phyloP scores from a whole-genome alignment of 2,113 vertebrate genomes.

The Dicrurus megarhynchus region DNA sequence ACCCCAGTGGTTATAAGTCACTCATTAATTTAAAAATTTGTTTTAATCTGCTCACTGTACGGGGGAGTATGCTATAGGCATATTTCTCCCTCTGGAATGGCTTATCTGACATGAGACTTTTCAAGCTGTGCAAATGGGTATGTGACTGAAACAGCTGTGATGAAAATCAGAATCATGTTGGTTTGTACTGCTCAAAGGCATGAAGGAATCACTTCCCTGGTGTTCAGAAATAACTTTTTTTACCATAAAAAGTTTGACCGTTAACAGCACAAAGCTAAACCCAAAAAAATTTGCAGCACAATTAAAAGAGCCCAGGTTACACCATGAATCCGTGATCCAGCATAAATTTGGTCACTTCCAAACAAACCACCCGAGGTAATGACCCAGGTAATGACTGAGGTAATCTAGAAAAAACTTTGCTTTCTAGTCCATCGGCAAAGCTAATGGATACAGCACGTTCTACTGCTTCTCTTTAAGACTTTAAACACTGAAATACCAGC shows the following conservation, averaged over 20 bases:
- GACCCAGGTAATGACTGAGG: background rate
- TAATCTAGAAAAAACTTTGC: background rate
- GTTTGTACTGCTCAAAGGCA: background rate
- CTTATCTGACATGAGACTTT: background rate
- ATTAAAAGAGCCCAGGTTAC: background rate
- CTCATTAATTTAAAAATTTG: constrained; percentile 11
- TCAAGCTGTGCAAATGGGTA: background rate
- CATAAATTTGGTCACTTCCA: background rate
- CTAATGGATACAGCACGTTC: background rate
- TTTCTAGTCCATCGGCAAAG: background rate
- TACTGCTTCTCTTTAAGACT: background rate
- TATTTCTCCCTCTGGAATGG: background rate
- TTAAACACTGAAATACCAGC: background rate
- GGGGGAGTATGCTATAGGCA: background rate
- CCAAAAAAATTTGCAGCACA: background rate
- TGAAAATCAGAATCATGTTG: background rate
- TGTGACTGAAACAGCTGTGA: background rate
- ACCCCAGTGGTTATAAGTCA: constrained; percentile 1
- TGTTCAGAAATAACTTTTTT: background rate
- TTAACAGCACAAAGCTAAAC: background rate
- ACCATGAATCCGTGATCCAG: background rate
- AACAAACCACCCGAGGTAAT: background rate
- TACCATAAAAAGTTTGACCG: background rate
- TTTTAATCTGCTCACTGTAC: background rate
- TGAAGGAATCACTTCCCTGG: background rate